Conservation (phyloP, 2,113 vertebrate species). For the Fregetta grallaria region DNA sequence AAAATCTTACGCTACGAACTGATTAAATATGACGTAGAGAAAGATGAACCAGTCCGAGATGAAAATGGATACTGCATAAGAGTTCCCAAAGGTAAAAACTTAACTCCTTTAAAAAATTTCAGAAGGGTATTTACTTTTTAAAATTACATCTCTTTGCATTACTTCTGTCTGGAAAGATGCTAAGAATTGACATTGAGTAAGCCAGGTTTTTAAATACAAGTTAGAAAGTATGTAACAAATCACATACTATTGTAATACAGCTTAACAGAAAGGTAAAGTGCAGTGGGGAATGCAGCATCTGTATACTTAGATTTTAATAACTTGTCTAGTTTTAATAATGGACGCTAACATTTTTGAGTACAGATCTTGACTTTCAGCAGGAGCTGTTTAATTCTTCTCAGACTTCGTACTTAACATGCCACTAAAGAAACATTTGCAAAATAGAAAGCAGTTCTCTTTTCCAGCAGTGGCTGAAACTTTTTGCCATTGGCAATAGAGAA, state of each 20-base stretch:
- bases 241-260: background rate
- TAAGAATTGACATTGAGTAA: background rate
- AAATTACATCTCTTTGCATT: background rate
- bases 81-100: constrained; percentile 78
- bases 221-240: background rate
- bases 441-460: background rate
- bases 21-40: constrained; percentile 84
- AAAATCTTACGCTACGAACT: constrained; percentile 72
- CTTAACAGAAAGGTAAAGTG: background rate
- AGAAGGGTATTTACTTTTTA: background rate
- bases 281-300: background rate
- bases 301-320: background rate
- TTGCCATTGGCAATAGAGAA: background rate
- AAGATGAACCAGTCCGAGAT: constrained; percentile 80
- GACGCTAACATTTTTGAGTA: background rate
- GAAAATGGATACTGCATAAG: constrained; percentile 80
- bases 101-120: background rate
- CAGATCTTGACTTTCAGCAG: background rate
- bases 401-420: background rate
- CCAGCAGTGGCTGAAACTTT: background rate
- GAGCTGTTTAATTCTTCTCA: background rate
- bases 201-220: background rate
- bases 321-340: background rate
- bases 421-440: background rate
- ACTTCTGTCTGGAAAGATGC: background rate